Base-by-base conservation (phyloP, 64 coral and sea anemone species). In the Platygyra sinensis region DNA sequence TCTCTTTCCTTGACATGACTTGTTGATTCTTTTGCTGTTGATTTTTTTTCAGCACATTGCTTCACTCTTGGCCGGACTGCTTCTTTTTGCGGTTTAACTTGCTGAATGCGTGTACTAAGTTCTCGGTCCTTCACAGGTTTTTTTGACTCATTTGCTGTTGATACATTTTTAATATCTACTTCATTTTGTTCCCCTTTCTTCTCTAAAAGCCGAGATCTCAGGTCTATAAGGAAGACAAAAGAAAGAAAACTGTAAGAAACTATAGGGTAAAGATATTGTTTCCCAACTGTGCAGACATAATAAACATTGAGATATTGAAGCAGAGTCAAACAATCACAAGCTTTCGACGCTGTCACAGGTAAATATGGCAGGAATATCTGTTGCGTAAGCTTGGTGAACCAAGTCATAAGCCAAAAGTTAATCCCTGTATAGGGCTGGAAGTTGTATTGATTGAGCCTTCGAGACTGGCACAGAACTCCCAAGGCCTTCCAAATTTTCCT, bases 121-220 rank as follows among this genome's bases (percentile, higher is more conserved):
- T 85, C 63, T 72, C 49, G 24, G 28, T 85, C 81, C 39, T 18
- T 85, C 2, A 20, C 36, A n/a, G 51, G 9, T 16, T 28, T 52
- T 38, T 29, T 17, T 49, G 81, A 18, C 9, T 72, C 63, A n/a
- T 52, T 85, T 22, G 24, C 12, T 28, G 38, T 15, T 1, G 38
- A 36, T 71, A 50, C 46, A 38, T 69, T 69, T n/a, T 69, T 57
- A 11, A 27, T 69, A 11, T 11, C 10, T 7, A 27, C 63, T 17
- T 16, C 20, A 67, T 16, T 39, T 24, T 50, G 18, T 39, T 29
- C 81, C 3, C 19, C 33, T 72, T 85, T 69, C 51, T 85, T 85
- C 62, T 50, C 81, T 52, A 30, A 51, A 36, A 85, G 62, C 22
- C 81, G 81, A 85, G 81, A 85, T 71, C 81, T 69, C 33, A 85